Conservation (phyloP, 2,113 vertebrate genomes). For the Semicossyphus pulcher region DNA sequence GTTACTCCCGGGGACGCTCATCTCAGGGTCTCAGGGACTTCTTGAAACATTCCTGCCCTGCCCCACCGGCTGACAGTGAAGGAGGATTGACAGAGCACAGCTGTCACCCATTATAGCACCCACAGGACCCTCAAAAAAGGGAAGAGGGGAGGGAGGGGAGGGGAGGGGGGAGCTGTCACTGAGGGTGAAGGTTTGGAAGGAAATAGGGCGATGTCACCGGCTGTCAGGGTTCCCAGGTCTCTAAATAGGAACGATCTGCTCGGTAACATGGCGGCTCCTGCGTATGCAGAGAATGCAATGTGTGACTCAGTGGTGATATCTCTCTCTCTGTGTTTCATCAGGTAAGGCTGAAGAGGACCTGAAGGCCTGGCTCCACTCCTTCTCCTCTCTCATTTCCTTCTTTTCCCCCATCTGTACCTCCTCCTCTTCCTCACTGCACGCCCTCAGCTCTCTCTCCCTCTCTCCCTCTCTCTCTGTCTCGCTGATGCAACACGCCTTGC, state of each 20-base stretch:
- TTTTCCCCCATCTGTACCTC: background rate
- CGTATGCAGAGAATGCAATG: background rate
- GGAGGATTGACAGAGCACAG: constrained; percentile 83
- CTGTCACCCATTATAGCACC: constrained; percentile 80
- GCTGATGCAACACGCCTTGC: constrained; percentile 88
- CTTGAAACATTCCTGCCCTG: constrained; percentile 74
- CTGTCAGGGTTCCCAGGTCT: constrained; percentile 54
- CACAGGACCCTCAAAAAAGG: constrained; percentile 64
- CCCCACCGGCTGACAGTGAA: constrained; percentile 69
- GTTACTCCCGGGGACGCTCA: constrained; percentile 42
- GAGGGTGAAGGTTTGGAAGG: constrained; percentile 59
- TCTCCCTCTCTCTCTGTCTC: constrained; percentile 43
- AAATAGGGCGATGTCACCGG: constrained; percentile 49
- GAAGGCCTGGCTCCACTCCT: background rate
- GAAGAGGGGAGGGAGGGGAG: constrained; percentile 28
- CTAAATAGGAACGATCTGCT: constrained; percentile 63
- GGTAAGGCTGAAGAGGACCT: constrained; percentile 65
- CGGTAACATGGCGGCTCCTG: constrained; percentile 40
- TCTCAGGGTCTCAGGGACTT: constrained; percentile 79
- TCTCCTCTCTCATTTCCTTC: constrained; percentile 7
- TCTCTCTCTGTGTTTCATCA: constrained; percentile 61
- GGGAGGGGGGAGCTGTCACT: constrained; percentile 65
- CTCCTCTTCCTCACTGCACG: background rate
- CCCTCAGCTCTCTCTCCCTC: constrained; percentile 4
- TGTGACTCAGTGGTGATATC: background rate